Percentiles rank a stretch among this genome's conserved stretches.
Evolutionary conservation across 2,797 vertebrate species (phyloP).

Genomic region (Schizopygopsis malacanthus): DNA sequence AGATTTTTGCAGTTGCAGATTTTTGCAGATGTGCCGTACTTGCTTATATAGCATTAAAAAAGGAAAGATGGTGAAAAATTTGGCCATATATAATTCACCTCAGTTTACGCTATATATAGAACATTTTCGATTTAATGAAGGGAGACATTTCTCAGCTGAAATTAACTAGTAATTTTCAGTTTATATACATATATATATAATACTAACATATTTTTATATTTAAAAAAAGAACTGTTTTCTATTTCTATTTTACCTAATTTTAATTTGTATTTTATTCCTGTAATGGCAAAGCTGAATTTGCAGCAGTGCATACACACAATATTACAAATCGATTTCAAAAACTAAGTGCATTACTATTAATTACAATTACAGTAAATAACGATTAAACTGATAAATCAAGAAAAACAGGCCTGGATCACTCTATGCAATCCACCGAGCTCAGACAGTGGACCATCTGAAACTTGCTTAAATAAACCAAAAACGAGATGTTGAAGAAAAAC

Average conservation of each 20-base stretch:
- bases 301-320: neutral
- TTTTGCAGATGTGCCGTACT: too few species aligned
- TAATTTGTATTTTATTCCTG: neutral
- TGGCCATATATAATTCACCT: neutral
- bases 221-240: neutral
- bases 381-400: neutral
- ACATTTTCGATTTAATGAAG: neutral
- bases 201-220: too few species aligned
- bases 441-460: slow-evolving; percentile 25
- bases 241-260: neutral
- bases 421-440: slow-evolving; percentile 36
- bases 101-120: neutral
- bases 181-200: neutral
- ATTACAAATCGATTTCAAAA: slow-evolving; percentile 1
- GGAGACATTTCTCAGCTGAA: neutral
- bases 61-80: too few species aligned
- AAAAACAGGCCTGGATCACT: slow-evolving; percentile 33
- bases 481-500: slow-evolving; percentile 52
- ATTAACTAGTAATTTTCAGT: neutral
- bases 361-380: too few species aligned
- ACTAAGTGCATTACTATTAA: neutral
- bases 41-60: too few species aligned
- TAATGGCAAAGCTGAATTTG: neutral
- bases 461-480: slow-evolving; percentile 43
- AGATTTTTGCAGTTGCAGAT: too few species aligned